Conservation (phyloP, 1,140 invertebrate species). For the Meloidogyne floridensis region DNA sequence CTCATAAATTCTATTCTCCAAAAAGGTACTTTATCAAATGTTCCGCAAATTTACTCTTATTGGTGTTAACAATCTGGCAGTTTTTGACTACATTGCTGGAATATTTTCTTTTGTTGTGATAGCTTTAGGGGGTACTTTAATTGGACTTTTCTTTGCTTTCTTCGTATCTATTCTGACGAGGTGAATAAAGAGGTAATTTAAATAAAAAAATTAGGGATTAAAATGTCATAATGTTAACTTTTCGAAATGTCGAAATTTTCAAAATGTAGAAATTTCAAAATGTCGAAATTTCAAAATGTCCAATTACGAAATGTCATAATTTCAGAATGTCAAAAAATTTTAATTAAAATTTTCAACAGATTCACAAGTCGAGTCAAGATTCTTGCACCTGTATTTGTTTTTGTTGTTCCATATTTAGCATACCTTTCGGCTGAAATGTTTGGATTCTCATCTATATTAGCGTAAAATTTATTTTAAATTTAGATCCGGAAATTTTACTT, state of each 20-base stretch:
- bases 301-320: too few species aligned
- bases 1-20: neutral
- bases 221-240: too few species aligned
- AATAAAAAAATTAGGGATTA: neutral
- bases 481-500: too few species aligned
- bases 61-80: constrained; percentile 50
- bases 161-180: constrained; percentile 75
- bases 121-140: constrained; percentile 85
- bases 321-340: neutral
- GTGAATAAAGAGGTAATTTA: constrained; percentile 28
- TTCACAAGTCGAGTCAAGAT: constrained; percentile 38
- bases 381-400: constrained; percentile 38
- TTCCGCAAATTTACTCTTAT: constrained; percentile 81
- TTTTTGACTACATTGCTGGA: constrained; percentile 77
- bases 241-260: neutral
- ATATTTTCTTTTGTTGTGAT: constrained; percentile 90
- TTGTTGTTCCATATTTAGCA: constrained; percentile 48
- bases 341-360: constrained; percentile 8
- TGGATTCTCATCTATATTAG: constrained; percentile 52
- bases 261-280: neutral
- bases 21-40: constrained; percentile 83
- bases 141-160: constrained; percentile 94
- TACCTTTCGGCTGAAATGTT: constrained; percentile 56
- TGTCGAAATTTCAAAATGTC: neutral
- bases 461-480: constrained; percentile 33